These are phyloP conservation scores for Hoplostethus atlanticus DNA, from an alignment of 2,797 vertebrate species.

Conservation along the genomic window DNA sequence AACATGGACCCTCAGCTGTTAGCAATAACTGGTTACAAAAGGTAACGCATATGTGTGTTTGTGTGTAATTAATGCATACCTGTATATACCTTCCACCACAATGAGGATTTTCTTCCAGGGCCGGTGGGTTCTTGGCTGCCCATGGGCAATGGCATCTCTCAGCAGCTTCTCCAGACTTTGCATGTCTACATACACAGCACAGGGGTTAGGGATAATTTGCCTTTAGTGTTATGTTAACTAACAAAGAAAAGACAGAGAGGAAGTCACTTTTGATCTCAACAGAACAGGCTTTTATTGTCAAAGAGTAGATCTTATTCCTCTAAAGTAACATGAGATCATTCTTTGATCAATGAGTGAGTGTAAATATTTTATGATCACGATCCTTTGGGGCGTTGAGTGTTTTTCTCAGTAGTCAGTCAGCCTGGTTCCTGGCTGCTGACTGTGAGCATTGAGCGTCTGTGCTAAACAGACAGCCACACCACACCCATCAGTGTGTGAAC, in stretches of 20 bases:
- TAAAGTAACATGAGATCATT: conserved; percentile 5
- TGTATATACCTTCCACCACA: conserved; percentile 97
- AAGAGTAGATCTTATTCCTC: conserved; percentile 6
- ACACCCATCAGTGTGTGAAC: conserved; percentile 13
- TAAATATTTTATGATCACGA: conserved; percentile 46
- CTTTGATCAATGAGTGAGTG: conserved; percentile 20
- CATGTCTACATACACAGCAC: conserved; percentile 89
- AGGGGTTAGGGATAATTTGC: neutral
- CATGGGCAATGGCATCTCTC: conserved; percentile 95
- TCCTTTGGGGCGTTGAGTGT: conserved; percentile 3
- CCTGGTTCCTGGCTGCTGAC: neutral
- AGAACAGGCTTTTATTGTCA: neutral
- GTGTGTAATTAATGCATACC: conserved; percentile 78
- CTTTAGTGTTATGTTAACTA: neutral
- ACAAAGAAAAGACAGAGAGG: neutral
- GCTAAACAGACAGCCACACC: neutral
- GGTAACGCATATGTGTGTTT: neutral
- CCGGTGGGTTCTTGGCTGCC: conserved; percentile 94
- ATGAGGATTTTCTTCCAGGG: conserved; percentile 99
- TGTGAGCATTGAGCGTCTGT: neutral
- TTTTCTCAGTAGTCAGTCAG: conserved; percentile 6
- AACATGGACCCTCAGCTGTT: too few relatives aligned
- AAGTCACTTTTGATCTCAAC: neutral
- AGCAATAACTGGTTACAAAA: too few relatives aligned
- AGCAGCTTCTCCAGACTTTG: conserved; percentile 97